phyloP scores from a whole-genome alignment of 2,113 vertebrate species.

The Alexandromys fortis region DNA sequence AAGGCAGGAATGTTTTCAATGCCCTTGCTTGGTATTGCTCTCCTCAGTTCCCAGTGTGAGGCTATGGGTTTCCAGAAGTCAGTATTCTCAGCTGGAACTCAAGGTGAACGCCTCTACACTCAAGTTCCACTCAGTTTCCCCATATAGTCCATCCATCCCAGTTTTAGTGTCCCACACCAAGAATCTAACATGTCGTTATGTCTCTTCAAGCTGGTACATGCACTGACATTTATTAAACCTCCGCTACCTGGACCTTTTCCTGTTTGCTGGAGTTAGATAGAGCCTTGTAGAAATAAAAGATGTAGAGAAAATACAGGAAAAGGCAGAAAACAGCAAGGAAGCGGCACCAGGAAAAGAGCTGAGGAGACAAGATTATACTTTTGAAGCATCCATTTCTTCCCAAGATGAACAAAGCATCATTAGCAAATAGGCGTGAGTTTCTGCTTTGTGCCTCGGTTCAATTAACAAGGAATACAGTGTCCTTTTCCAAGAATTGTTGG shows the following conservation, averaged over 20 bases:
- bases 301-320: background rate
- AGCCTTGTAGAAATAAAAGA: conserved; percentile 11
- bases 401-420: background rate
- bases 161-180: background rate
- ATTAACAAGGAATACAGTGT: background rate
- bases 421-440: background rate
- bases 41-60: background rate
- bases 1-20: background rate
- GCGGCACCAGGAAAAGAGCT: background rate
- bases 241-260: background rate
- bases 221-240: background rate
- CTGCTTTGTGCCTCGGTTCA: background rate
- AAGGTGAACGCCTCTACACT: background rate
- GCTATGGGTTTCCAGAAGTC: background rate
- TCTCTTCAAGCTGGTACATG: background rate
- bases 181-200: background rate
- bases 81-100: background rate
- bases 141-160: background rate
- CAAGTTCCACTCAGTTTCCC: background rate
- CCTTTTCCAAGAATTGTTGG: background rate
- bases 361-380: background rate
- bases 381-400: background rate
- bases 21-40: background rate
- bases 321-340: background rate
- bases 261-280: background rate